Percentiles rank a stretch among this genome's conserved stretches.
phyloP scores from a whole-genome alignment of 2,797 vertebrate species.

The Dipus sagitta region DNA sequence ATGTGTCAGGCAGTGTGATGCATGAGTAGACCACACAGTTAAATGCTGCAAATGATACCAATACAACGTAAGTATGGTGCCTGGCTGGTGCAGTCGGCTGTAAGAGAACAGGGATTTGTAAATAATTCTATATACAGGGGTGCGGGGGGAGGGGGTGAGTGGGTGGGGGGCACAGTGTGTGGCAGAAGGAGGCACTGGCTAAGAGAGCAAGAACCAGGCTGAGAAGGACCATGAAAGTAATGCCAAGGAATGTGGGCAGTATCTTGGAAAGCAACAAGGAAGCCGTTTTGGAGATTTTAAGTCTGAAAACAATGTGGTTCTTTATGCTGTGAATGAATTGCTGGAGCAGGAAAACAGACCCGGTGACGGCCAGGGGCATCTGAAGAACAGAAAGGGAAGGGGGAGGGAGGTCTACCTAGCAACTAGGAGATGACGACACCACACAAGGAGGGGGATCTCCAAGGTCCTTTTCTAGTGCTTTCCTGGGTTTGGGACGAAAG shows the following conservation, averaged over 20 bases:
- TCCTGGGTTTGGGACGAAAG: not conserved
- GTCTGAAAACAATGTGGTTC: not conserved
- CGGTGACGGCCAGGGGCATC: not conserved
- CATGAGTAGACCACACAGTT: not conserved
- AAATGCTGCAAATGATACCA: constrained; percentile 20
- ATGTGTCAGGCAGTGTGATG: not conserved
- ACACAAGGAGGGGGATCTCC: not conserved
- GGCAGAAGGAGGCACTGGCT: not conserved
- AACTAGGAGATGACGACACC: not conserved
- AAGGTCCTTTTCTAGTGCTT: not conserved
- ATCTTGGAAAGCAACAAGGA: constrained; percentile 2
- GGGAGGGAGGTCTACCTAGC: not conserved
- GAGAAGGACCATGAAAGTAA: not conserved
- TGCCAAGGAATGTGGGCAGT: not conserved
- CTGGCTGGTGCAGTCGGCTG: not conserved
- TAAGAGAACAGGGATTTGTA: not conserved
- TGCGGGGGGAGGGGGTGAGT: too few relatives aligned
- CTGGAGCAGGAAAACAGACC: not conserved
- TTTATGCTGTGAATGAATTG: constrained; percentile 4
- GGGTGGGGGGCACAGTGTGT: not conserved
- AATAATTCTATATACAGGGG: not conserved
- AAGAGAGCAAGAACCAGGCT: not conserved
- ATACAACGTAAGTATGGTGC: not conserved
- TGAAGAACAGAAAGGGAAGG: not conserved
- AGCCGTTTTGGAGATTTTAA: constrained; percentile 33